These are phyloP conservation scores for Felis catus DNA, from an alignment of 2,113 vertebrate genomes.

Conservation along the genomic window F.catus_Fca126_mat1.0 CM031429.1:9297001-9297500, in stretches of 20 bases:
- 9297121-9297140: neutral
- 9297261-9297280: neutral
- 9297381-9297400: neutral
- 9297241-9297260: neutral
- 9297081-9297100: too few species aligned
- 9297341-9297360: neutral
- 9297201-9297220: too few species aligned
- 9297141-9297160: neutral
- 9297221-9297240: too few species aligned
- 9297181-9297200: neutral
- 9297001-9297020: too few species aligned
- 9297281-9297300: neutral
- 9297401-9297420: neutral
- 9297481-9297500: neutral
- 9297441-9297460: neutral
- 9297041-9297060: too few species aligned
- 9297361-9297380: neutral
- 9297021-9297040: too few species aligned
- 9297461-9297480: neutral
- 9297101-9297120: too few species aligned
- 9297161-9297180: neutral
- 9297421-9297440: neutral
- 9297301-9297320: neutral
- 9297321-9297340: neutral
- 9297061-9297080: too few species aligned